phyloP scores from a whole-genome alignment of 2,113 vertebrate species.

The Hemiprocne comata region DNA sequence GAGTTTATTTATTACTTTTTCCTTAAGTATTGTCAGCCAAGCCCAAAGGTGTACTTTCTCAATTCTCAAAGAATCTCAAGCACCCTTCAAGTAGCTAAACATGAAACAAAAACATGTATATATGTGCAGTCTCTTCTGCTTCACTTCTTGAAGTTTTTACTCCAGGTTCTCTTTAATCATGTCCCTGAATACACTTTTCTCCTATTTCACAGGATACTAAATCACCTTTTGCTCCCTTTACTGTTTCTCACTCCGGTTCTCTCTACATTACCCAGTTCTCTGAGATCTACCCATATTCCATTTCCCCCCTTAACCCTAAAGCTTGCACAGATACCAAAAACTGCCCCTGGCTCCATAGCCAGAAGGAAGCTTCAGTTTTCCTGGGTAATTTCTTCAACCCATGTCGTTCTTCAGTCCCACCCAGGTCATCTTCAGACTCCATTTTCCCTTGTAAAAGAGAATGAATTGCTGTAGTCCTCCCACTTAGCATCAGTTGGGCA shows the following conservation, averaged over 20 bases:
- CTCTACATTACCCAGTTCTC: fast-evolving
- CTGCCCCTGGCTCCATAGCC: background rate
- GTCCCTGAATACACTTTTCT: background rate
- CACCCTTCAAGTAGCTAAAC: background rate
- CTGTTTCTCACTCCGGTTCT: background rate
- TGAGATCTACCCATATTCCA: background rate
- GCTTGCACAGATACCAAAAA: background rate
- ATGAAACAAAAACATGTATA: background rate
- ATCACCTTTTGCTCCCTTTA: background rate
- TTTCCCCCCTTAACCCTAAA: background rate
- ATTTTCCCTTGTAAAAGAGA: background rate
- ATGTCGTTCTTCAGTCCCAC: background rate
- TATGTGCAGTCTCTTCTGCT: fast-evolving
- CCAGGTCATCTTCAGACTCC: background rate
- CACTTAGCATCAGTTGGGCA: background rate
- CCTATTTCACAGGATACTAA: background rate
- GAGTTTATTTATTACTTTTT: background rate
- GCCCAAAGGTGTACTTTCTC: background rate
- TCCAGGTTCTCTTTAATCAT: background rate
- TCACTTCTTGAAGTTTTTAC: background rate
- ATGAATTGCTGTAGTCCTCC: background rate
- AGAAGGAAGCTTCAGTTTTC: background rate
- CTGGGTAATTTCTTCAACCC: background rate
- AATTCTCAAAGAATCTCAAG: background rate
- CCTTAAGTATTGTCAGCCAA: background rate